These are phyloP conservation scores for Australoheros facetus DNA, from an alignment of 2,797 vertebrate species.

Conservation along the genomic window DNA sequence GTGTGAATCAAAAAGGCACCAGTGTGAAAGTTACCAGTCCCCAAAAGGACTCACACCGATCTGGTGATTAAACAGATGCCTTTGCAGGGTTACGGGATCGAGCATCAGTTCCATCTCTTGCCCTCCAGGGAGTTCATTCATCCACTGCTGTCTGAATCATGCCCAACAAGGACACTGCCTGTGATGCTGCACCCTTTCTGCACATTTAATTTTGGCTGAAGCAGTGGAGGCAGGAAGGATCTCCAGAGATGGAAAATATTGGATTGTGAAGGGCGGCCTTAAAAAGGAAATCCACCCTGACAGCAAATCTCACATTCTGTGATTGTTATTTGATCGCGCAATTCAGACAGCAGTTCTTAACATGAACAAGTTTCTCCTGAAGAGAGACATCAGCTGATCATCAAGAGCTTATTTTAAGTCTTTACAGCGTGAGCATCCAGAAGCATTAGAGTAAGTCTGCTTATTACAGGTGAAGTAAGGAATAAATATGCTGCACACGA, in stretches of 20 bases:
- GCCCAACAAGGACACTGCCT: conserved; percentile 27
- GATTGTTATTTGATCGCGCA: not conserved
- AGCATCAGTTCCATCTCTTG: conserved; percentile 60
- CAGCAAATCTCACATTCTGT: conserved; percentile 4
- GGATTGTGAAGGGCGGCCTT: conserved; percentile 17
- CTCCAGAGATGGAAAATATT: conserved; percentile 63
- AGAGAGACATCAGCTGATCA: not conserved
- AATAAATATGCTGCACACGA: too few species aligned
- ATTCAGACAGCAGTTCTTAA: not conserved
- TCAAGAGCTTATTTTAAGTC: not conserved
- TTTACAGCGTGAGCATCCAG: not conserved
- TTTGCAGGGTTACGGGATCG: conserved; percentile 49
- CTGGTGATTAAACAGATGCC: conserved; percentile 76
- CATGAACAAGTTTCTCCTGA: not conserved
- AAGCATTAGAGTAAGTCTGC: not conserved
- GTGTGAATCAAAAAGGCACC: conserved; percentile 48
- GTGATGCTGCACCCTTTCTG: conserved; percentile 33
- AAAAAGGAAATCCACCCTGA: conserved; percentile 26
- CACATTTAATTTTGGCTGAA: conserved; percentile 55
- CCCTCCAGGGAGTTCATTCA: conserved; percentile 62
- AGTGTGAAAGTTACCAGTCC: conserved; percentile 51
- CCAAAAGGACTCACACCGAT: conserved; percentile 68
- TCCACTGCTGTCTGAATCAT: conserved; percentile 56
- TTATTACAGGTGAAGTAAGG: not conserved
- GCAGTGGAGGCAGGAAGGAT: conserved; percentile 61